phyloP scores from a whole-genome alignment of 2,888 invertebrate species.

The Panorpa germanica region DNA sequence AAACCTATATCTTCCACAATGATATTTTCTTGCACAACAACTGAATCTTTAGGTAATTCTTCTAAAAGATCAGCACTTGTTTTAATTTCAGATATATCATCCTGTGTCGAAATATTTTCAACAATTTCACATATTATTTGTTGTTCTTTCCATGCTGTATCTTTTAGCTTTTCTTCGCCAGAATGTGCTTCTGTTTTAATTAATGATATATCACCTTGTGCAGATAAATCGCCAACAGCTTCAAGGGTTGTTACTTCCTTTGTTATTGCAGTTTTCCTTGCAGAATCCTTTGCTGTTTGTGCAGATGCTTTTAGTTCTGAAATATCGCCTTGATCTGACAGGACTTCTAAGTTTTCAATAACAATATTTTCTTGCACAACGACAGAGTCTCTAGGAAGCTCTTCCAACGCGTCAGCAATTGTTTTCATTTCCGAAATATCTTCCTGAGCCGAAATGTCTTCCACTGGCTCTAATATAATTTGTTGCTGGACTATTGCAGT shows the following conservation, averaged over 20 bases:
- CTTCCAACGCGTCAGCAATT: constrained; percentile 25
- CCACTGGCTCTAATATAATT: constrained; percentile 23
- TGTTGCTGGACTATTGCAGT: constrained; percentile 27
- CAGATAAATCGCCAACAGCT: too few relatives aligned
- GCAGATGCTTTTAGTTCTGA: too few relatives aligned
- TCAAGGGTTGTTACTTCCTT: constrained; percentile 1
- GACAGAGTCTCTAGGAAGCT: constrained; percentile 20
- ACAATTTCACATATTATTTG: constrained; percentile 11
- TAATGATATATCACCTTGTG: too few relatives aligned
- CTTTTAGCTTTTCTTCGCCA: constrained; percentile 15
- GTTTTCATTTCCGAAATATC: constrained; percentile 32
- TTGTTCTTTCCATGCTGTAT: constrained; percentile 16
- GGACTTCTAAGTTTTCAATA: too few relatives aligned
- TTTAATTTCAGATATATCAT: constrained; percentile 12
- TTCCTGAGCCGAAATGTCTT: constrained; percentile 30
- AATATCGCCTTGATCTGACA: too few relatives aligned
- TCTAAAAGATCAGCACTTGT: constrained; percentile 21
- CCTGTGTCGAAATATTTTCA: constrained; percentile 1
- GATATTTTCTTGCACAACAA: constrained; percentile 20
- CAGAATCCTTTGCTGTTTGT: too few relatives aligned
- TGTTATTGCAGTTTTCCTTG: constrained; percentile 11
- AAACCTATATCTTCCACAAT: constrained; percentile 18
- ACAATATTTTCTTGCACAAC: constrained; percentile 9
- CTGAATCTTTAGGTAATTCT: constrained; percentile 22
- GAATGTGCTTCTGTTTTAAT: constrained; percentile 10